A percentile compares a stretch with the other conserved stretches of the same genome.
These are phyloP conservation scores for Hydrozoanthus gracilis DNA, from an alignment of 92 coral and sea anemone genomes.

Conservation along the genomic window DNA sequence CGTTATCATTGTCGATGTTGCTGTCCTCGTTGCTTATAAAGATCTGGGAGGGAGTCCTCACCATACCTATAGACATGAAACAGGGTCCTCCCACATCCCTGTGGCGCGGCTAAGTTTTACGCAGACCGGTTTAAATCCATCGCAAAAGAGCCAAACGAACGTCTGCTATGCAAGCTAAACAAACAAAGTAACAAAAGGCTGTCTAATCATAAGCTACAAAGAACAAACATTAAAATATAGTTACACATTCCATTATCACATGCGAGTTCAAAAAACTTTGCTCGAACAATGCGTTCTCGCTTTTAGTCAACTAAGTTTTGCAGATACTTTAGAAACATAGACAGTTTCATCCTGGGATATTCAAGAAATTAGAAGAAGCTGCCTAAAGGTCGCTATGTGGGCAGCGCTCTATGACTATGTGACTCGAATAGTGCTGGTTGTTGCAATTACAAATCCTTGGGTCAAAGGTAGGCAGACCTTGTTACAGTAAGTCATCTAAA, in stretches of 20 bases:
- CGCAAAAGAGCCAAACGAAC: neutral
- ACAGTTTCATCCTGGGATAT: neutral
- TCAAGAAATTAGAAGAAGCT: neutral
- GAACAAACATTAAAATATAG: neutral
- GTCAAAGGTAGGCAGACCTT: neutral
- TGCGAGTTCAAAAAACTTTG: neutral
- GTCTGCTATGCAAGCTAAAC: neutral
- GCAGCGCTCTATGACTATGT: neutral
- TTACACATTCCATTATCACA: constrained; percentile 30
- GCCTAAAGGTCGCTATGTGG: neutral
- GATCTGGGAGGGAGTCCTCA: too few relatives aligned
- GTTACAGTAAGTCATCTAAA: too few relatives aligned
- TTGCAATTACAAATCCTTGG: neutral
- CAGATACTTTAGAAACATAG: neutral
- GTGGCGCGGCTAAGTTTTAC: neutral
- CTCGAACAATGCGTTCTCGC: neutral
- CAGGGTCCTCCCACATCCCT: too few relatives aligned
- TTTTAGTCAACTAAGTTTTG: neutral
- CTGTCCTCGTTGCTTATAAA: too few relatives aligned
- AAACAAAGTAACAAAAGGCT: constrained; percentile 3
- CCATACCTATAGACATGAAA: too few relatives aligned
- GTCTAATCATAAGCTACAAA: neutral
- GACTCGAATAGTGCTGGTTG: neutral
- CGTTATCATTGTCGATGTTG: too few relatives aligned
- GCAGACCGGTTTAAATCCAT: neutral